These are phyloP conservation scores for Muntiacus muntjak DNA, from an alignment of 2,113 vertebrate genomes.

Conservation along the genomic window DNA sequence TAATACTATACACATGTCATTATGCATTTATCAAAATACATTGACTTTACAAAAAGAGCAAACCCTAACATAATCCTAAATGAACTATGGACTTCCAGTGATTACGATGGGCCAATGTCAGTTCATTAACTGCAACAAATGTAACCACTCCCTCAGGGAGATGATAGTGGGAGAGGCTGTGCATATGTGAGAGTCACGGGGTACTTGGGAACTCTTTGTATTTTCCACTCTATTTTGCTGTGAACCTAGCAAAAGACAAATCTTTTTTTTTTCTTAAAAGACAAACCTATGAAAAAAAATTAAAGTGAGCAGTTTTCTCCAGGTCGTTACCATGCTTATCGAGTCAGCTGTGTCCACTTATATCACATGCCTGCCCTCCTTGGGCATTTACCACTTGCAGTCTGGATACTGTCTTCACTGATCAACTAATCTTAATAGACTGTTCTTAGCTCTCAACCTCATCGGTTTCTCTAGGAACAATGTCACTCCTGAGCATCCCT, in stretches of 20 bases:
- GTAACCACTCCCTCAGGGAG: no score
- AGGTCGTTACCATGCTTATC: no score
- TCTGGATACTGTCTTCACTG: background rate
- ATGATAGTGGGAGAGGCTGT: background rate
- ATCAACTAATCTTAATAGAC: background rate
- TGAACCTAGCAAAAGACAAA: background rate
- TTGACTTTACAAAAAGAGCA: background rate
- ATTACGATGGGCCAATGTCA: background rate
- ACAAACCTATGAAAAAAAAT: background rate
- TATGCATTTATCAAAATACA: background rate
- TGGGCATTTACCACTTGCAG: background rate
- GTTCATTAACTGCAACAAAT: background rate
- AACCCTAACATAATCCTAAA: background rate
- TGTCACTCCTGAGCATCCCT: no score
- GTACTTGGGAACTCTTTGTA: background rate
- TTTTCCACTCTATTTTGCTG: background rate
- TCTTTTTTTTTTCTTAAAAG: no score
- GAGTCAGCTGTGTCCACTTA: background rate
- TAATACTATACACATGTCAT: background rate
- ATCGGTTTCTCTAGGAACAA: background rate
- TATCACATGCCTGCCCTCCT: background rate
- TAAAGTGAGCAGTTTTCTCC: background rate
- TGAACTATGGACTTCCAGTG: background rate
- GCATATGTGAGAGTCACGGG: accelerated
- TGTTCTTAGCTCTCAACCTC: background rate